Evolutionary conservation across 2,888 invertebrate species (phyloP).

Genomic region (Macrosoma leucophasiata): DNA sequence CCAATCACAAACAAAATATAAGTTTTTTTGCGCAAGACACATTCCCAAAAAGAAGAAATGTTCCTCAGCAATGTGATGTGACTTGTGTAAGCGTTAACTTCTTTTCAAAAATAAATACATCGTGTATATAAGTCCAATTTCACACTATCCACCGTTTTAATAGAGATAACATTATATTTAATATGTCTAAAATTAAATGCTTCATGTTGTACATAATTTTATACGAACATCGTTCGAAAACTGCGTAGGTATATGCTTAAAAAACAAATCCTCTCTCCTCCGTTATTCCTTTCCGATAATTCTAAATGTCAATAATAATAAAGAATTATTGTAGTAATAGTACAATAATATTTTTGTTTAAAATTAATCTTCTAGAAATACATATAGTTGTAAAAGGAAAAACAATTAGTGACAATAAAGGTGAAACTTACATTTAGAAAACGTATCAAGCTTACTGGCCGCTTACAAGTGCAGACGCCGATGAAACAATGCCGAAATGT

Average conservation of each 20-base stretch:
- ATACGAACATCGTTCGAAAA: constrained; percentile 38
- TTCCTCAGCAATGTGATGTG: constrained; percentile 63
- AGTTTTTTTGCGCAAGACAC: constrained; percentile 40
- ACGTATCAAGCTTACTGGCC: constrained; percentile 29
- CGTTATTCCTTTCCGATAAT: constrained; percentile 56
- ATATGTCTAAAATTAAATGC: constrained; percentile 75
- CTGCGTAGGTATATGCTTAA: constrained; percentile 36
- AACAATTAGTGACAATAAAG: constrained; percentile 65
- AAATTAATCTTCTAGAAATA: constrained; percentile 66
- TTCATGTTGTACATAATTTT: constrained; percentile 69
- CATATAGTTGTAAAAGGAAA: constrained; percentile 60
- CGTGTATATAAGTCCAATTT: constrained; percentile 45
- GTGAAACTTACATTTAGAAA: constrained; percentile 60
- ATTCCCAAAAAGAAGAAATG: constrained; percentile 41
- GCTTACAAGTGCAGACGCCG: constrained; percentile 31
- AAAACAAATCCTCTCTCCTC: constrained; percentile 46
- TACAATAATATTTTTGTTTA: constrained; percentile 63
- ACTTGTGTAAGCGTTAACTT: constrained; percentile 54
- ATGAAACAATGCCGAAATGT: too few species aligned
- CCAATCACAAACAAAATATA: constrained; percentile 37
- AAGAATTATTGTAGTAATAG: constrained; percentile 64
- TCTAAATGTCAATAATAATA: constrained; percentile 59
- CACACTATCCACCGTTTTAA: constrained; percentile 48
- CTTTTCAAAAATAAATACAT: constrained; percentile 54
- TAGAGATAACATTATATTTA: constrained; percentile 67